These are phyloP conservation scores for Delichon dasypus DNA, from an alignment of 2,797 vertebrate species.

Conservation along the genomic window DNA sequence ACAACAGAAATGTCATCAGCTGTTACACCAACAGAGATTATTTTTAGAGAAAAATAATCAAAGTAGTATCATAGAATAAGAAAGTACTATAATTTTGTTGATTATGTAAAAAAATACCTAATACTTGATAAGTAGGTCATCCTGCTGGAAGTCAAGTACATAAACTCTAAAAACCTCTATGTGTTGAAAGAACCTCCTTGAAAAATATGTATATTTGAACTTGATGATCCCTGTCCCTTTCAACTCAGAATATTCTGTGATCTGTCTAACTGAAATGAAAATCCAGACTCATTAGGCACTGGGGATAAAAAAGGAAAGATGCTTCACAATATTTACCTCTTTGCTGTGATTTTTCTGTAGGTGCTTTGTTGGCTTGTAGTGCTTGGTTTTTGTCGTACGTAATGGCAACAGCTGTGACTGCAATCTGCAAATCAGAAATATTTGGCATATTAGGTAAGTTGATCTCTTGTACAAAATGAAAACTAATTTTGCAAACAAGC, in stretches of 20 bases:
- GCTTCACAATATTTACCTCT: constrained; percentile 81
- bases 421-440: constrained; percentile 80
- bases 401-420: constrained; percentile 96
- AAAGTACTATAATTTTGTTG: background rate
- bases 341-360: constrained; percentile 80
- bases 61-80: background rate
- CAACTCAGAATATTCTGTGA: background rate
- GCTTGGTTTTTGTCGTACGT: constrained; percentile 92
- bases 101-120: background rate
- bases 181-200: background rate
- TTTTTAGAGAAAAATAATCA: background rate
- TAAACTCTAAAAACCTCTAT: background rate
- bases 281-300: background rate
- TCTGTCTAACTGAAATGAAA: background rate
- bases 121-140: background rate
- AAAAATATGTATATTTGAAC: background rate
- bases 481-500: background rate
- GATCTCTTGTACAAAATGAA: background rate
- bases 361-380: constrained; percentile 79
- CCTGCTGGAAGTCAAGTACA: background rate
- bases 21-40: background rate
- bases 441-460: background rate
- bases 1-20: background rate
- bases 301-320: background rate
- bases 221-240: background rate